Evolutionary conservation across 2,888 invertebrate species (phyloP).

Genomic region (Gortyna flavago): DNA sequence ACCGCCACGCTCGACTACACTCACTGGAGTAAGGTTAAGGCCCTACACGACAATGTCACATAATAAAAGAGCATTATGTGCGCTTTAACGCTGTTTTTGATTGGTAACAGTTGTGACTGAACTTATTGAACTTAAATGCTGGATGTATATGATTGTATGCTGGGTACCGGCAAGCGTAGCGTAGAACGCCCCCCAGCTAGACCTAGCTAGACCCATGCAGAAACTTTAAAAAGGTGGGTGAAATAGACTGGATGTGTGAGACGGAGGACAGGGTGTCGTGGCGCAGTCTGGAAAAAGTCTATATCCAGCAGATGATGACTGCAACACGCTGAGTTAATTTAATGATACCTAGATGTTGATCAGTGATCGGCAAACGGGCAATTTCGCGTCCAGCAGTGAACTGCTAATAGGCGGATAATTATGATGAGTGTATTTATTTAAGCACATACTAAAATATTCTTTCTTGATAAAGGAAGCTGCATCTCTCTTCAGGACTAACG

Average conservation of each 20-base stretch:
- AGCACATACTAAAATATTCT: too few relatives aligned
- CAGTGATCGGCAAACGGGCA: not conserved
- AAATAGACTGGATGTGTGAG: not conserved
- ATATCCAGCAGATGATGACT: not conserved
- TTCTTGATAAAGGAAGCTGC: not conserved
- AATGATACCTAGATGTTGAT: not conserved
- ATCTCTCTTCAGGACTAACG: not conserved
- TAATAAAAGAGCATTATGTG: constrained; percentile 26
- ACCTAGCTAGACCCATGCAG: too few relatives aligned
- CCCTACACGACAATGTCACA: constrained; percentile 24
- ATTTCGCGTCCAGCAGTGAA: not conserved
- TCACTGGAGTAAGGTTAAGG: constrained; percentile 50
- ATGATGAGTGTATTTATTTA: too few relatives aligned
- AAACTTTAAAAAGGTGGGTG: not conserved
- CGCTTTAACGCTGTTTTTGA: constrained; percentile 5
- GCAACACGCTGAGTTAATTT: not conserved
- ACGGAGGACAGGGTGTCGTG: not conserved
- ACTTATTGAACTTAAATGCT: not conserved
- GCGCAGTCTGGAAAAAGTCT: not conserved
- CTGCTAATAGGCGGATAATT: too few relatives aligned
- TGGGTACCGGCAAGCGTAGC: not conserved
- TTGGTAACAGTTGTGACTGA: not conserved
- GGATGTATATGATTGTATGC: not conserved
- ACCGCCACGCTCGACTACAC: constrained; percentile 24
- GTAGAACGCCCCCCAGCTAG: not conserved